Base-by-base conservation (phyloP, 2,797 vertebrate genomes). In the Lerista edwardsae region DNA sequence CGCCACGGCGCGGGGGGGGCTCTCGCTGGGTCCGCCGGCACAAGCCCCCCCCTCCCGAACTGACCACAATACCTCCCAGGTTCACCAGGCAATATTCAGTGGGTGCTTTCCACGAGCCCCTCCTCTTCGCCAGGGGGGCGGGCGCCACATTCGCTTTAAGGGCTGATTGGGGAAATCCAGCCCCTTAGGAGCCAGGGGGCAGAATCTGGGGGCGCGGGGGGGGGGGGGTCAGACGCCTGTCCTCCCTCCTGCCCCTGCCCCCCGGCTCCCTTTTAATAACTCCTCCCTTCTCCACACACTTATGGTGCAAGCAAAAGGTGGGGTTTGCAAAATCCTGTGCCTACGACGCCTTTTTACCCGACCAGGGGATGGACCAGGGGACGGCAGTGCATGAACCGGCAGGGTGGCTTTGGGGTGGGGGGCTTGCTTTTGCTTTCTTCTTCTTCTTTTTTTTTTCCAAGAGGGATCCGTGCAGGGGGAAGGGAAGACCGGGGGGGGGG, bases 241-340 rank as follows among this genome's bases (percentile, higher is more conserved):
- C 7, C 44, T 5, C 19, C 11, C 9, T 9, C 21, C 39, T 14
- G 5, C 5, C 44, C 67, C 71, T 25, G 12, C 59, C 3, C 59
- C 3, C 36, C 10, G 55, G 75, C 57, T 41, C 36, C 25, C 4
- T 1, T 47, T 31, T 44, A 11, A n/a, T 17, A 61, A 47, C 36
- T 67, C 55, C 51, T 29, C 59, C 44, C 36, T 78, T 79, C 44
- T 69, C 55, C 29, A 75, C 61, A 47, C 62, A 47, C 29, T 27
- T 51, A 64, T 86, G 84, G 84, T 86, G 84, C 84, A 81, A 71
- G 84, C 79, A 29, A 64, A 36, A n/a, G 27, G 2, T 69, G 25
- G 27, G 73, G 19, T n/a, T 61, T 31, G 21, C 25, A 41, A 31
- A 61, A 86, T 77, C 84, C 27, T 62, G 79, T 86, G 84, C 84